phyloP scores from a whole-genome alignment of 2,797 vertebrate species.

The Simalia tracyae region DNA sequence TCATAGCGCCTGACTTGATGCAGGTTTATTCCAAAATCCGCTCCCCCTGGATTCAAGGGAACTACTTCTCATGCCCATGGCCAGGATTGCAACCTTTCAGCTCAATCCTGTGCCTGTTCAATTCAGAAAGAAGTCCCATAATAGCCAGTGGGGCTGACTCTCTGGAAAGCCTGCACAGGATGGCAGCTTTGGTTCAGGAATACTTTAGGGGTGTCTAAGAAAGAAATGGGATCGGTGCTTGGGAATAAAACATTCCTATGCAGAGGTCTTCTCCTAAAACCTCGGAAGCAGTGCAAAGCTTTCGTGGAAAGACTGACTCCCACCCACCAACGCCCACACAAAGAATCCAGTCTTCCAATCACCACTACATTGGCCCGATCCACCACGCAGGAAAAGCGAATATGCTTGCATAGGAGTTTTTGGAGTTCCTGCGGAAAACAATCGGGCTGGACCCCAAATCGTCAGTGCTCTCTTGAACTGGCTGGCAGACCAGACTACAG shows the following conservation, averaged over 20 bases:
- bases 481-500: neutral
- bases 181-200: neutral
- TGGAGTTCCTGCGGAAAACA: neutral
- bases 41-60: no score
- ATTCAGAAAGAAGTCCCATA: neutral
- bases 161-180: neutral
- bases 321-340: neutral
- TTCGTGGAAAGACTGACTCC: conserved; percentile 42
- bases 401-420: neutral
- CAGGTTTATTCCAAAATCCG: neutral
- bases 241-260: neutral
- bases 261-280: conserved; percentile 32
- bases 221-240: neutral
- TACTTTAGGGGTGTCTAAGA: neutral
- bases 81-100: neutral
- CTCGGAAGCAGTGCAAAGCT: conserved; percentile 17
- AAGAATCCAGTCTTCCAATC: conserved; percentile 8
- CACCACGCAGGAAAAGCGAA: neutral
- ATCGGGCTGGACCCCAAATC: neutral
- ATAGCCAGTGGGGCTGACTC: neutral
- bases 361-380: neutral
- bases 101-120: neutral
- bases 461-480: no score
- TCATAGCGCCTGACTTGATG: neutral
- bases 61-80: neutral